Evolutionary conservation across 2,113 vertebrate genomes (phyloP).

Genomic region (Piliocolobus tephrosceles): DNA sequence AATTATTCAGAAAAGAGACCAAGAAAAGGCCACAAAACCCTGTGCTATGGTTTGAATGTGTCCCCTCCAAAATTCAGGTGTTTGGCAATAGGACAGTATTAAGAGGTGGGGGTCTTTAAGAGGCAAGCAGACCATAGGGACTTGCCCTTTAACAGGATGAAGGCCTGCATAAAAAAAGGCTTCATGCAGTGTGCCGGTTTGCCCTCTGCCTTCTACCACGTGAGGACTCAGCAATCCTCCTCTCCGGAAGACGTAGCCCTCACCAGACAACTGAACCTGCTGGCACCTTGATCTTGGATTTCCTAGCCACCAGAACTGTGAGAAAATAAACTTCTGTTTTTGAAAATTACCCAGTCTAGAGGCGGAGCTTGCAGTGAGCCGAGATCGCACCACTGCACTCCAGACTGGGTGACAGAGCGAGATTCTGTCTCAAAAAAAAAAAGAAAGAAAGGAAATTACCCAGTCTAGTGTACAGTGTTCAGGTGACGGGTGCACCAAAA

Average conservation of each 20-base stretch:
- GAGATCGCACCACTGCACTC: too few species aligned
- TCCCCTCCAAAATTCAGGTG: not conserved
- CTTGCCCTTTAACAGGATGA: not conserved
- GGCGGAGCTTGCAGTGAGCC: too few species aligned
- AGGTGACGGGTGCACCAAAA: too few species aligned
- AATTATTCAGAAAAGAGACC: not conserved
- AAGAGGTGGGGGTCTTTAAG: not conserved
- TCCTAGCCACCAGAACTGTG: not conserved
- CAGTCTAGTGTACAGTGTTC: too few species aligned
- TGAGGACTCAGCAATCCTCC: not conserved
- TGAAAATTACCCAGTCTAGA: not conserved
- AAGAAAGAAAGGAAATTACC: not conserved
- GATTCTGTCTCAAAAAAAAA: too few species aligned
- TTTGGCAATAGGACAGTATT: not conserved
- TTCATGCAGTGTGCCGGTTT: not conserved
- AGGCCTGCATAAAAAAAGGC: not conserved
- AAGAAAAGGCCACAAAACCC: not conserved
- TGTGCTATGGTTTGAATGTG: not conserved
- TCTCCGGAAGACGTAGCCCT: not conserved
- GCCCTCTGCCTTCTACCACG: not conserved
- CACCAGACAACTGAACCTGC: not conserved
- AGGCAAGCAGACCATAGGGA: not conserved
- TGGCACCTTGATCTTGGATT: not conserved
- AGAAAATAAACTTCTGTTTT: not conserved
- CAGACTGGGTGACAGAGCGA: too few species aligned